phyloP scores from a whole-genome alignment of 2,888 invertebrate species.

The Scaptodrosophila latifasciaeformis region DNA sequence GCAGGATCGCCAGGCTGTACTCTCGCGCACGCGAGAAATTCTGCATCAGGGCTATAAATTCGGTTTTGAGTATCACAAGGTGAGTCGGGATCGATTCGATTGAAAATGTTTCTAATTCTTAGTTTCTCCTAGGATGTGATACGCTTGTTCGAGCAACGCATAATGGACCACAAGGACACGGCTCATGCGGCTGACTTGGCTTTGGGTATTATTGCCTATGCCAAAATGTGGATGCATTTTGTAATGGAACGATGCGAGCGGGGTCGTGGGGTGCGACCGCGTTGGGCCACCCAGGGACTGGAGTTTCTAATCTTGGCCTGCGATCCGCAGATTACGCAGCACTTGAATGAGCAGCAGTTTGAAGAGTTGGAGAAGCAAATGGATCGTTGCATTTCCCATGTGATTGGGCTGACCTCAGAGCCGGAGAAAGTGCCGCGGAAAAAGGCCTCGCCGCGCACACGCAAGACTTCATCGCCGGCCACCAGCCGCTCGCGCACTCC shows the following conservation, averaged over 20 bases:
- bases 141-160: conserved; percentile 76
- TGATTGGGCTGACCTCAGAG: conserved; percentile 82
- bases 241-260: conserved; percentile 89
- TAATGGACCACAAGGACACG: conserved; percentile 72
- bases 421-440: conserved; percentile 74
- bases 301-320: conserved; percentile 91
- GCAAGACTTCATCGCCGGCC: conserved; percentile 74
- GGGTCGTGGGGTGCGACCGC: conserved; percentile 85
- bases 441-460: conserved; percentile 73
- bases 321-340: conserved; percentile 87
- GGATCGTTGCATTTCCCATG: conserved; percentile 91
- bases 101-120: too few species aligned
- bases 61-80: conserved; percentile 84
- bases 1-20: conserved; percentile 75
- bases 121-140: conserved; percentile 75
- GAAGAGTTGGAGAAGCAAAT: conserved; percentile 85
- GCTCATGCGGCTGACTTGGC: conserved; percentile 76
- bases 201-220: conserved; percentile 81
- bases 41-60: conserved; percentile 92
- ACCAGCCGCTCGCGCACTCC: conserved; percentile 73
- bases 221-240: conserved; percentile 92
- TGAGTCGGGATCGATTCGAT: too few species aligned
- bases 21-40: conserved; percentile 83
- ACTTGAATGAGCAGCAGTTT: conserved; percentile 86
- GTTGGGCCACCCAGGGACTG: conserved; percentile 92